A percentile compares a stretch with the other conserved stretches of the same genome.
Conservation (phyloP, 2,797 vertebrate genomes). For the Falco rusticolus region DNA sequence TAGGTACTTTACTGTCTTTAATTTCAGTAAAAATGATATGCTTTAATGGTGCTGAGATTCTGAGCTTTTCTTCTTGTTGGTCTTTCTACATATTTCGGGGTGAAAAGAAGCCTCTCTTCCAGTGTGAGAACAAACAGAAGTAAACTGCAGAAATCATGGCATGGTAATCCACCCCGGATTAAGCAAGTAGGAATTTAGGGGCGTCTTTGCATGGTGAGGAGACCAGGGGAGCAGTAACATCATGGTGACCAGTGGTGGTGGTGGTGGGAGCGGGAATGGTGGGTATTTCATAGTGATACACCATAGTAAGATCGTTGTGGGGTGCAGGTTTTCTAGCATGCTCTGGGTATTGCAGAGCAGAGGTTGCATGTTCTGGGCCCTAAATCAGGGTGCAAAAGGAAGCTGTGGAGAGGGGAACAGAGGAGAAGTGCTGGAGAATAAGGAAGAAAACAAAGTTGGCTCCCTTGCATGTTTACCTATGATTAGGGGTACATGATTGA, state of each 20-base stretch:
- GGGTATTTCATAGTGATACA: background rate
- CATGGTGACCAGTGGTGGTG: fast-evolving
- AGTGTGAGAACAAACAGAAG: background rate
- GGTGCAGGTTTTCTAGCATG: background rate
- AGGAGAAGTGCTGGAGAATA: background rate
- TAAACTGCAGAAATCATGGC: background rate
- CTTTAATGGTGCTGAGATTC: background rate
- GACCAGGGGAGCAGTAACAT: background rate
- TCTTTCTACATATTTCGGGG: background rate
- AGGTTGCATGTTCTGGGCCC: background rate
- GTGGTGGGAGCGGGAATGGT: background rate
- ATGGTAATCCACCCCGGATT: background rate
- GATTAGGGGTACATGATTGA: background rate
- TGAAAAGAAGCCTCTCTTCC: background rate
- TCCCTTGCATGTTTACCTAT: background rate
- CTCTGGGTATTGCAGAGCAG: background rate
- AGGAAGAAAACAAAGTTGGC: background rate
- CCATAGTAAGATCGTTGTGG: background rate
- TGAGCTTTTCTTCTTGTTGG: background rate
- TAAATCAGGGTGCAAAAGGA: background rate
- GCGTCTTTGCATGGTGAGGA: background rate
- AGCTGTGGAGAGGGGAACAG: background rate
- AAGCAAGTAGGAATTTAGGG: background rate
- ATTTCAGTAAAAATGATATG: background rate
- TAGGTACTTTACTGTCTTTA: background rate